Evolutionary conservation across 2,888 invertebrate genomes (phyloP), one percentile per base, ranked within the genome.

Genomic region (Temnothorax ravouxi): DNA sequence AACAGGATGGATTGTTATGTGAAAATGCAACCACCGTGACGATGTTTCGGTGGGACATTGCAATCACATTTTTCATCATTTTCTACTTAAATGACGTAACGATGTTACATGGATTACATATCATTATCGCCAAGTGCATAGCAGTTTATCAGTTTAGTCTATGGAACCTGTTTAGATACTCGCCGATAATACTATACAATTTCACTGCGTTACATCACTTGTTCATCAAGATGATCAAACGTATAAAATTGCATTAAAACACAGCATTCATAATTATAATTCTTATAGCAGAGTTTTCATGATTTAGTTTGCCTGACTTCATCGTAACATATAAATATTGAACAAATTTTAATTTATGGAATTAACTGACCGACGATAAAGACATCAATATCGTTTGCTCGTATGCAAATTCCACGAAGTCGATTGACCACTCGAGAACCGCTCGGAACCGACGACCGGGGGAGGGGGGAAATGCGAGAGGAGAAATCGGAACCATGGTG

Each of bases 401-500:
- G 18, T 29, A 41, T 41, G 67, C 56, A 67, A 77, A 77, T 56
- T 77, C 67, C 67, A 21, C 44, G 15, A 67, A 56, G 77, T 77
- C 76, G 67, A 77, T 66, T 64, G 52, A 62, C 34, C 47, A 62
- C 38, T 50, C 25, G 72, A 41, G 72, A 72, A 72, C 34, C 34
- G 15, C 61, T 75, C 66, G 66, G n/a, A 15, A 21, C 41, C 38
- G 21, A n/a, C 25, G 50, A 52, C 11, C 8, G 18, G 18, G 13
- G 25, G 18, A n/a, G 13, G 18, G 18, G 11, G 25, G 13, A 29
- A 41, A 25, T 52, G 54, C 18, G 34, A 69, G 67, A 21, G 59
- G 44, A 79, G 84, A 88, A 86, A 86, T 91, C 88, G 91, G 92
- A 91, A 91, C 72, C 89, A 91, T 87, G 91, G 92, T 92, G 92